phyloP scores from a whole-genome alignment of 2,888 invertebrate species.

The Cerastoderma edule region DNA sequence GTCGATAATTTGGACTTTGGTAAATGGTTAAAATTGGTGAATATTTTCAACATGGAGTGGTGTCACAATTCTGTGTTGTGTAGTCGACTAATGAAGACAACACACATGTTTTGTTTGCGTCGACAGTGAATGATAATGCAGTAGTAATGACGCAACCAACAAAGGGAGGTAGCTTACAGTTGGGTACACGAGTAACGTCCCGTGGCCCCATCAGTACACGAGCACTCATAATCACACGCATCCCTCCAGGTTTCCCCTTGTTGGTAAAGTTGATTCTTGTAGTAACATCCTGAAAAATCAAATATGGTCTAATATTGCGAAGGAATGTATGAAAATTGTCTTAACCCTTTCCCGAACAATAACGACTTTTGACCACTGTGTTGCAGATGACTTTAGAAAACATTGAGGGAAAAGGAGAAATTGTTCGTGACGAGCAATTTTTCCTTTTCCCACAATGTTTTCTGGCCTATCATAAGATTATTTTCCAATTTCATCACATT shows the following conservation, averaged over 20 bases:
- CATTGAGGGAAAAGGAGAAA: constrained; percentile 5
- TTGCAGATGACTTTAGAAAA: too few species aligned
- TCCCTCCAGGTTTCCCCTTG: constrained; percentile 63
- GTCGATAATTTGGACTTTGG: too few species aligned
- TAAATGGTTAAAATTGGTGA: too few species aligned
- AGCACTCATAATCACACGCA: constrained; percentile 59
- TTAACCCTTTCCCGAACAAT: not conserved
- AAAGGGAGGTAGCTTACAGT: too few species aligned
- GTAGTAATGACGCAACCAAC: too few species aligned
- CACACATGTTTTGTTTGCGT: too few species aligned
- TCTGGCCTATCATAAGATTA: not conserved
- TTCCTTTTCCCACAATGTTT: constrained; percentile 10
- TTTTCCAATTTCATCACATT: too few species aligned
- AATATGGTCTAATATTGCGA: too few species aligned
- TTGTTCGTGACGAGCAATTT: not conserved
- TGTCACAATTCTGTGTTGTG: too few species aligned
- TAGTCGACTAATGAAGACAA: too few species aligned
- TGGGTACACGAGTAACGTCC: constrained; percentile 58
- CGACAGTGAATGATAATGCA: too few species aligned
- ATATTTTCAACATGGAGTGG: too few species aligned
- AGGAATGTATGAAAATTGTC: not conserved
- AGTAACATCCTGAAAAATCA: constrained; percentile 56
- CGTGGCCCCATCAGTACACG: constrained; percentile 50
- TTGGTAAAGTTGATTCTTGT: constrained; percentile 53
- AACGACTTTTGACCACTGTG: not conserved